Evolutionary conservation across 2,797 vertebrate species (phyloP).

Genomic region (Macrochelys suwanniensis): DNA sequence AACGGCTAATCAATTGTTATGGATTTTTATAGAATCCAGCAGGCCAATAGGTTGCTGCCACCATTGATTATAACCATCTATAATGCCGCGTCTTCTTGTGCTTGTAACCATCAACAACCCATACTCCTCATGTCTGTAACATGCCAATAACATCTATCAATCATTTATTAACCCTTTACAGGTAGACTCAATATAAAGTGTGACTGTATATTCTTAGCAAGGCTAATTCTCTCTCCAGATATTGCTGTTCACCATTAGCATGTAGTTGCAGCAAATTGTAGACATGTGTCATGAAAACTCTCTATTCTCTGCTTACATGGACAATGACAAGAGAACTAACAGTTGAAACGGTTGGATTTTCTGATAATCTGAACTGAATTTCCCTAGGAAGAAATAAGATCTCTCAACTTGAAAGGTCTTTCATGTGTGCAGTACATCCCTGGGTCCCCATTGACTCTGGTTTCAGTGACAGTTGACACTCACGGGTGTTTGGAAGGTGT

Average conservation of each 20-base stretch:
- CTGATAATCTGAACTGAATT: neutral
- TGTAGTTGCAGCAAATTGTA: neutral
- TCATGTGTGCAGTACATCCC: neutral
- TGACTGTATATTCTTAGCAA: neutral
- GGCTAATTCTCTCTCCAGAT: neutral
- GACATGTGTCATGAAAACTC: neutral
- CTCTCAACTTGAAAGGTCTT: neutral
- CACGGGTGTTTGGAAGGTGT: neutral
- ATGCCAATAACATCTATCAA: neutral
- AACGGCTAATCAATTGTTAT: neutral
- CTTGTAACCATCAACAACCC: neutral
- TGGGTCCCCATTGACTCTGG: neutral
- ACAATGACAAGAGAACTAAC: neutral
- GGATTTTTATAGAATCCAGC: neutral
- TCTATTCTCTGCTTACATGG: rapidly evolving
- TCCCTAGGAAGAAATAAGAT: neutral
- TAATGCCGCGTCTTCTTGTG: neutral
- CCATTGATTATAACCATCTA: neutral
- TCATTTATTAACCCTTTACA: neutral
- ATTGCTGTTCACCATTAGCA: neutral
- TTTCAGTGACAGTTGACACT: neutral
- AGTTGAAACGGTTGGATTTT: neutral
- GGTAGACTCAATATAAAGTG: rapidly evolving
- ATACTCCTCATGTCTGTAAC: neutral
- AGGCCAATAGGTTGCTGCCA: neutral